Base-by-base conservation (phyloP, 2,888 invertebrate species). In the Microchrysa polita region DNA sequence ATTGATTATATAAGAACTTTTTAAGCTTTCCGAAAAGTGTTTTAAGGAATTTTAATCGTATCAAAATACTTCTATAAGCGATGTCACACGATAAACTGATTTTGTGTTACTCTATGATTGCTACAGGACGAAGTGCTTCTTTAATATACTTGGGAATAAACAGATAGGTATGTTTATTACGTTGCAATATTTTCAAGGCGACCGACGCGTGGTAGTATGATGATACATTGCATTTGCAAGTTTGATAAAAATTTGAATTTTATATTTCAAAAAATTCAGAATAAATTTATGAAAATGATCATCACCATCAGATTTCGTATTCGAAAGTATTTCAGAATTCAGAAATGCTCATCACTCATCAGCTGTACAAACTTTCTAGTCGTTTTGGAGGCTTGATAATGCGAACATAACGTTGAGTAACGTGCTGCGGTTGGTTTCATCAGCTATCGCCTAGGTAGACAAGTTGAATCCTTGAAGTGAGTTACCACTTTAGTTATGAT, bases 231-330 rank as follows among this genome's bases (percentile, higher is more conserved):
- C 53, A 16, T 14, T 53, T 67, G 52, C 52, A 34, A 67, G 67
- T 52, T 55, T 53, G 55, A 67, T 69, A 16, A 69, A 69, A 69
- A 55, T 69, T n/a, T 69, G 69, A 69, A 69, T 69, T 69, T 69
- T 40, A 40, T 55, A 69, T 55, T 69, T 69, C 57, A 69, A 40
- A 14, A 2, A n/a, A 53, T 52, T 27, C 40, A 57, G 69, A 69
- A 69, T 69, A 69, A 69, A 69, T 69, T 69, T 69, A 14, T 12
- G 22, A 40, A 57, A 57, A 69, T 14, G 55, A 34, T 55, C 67
- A 34, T 67, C 67, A 67, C 53, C 67, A 69, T 69, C 69, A 55
- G 55, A 69, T 55, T 42, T 55, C 34, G 40, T 69, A 55, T 55
- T 55, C 20, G 42, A 55, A 69, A 20, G 57, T 63, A 40, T 40